These are phyloP conservation scores for Chrysolophus pictus DNA, from an alignment of 2,797 vertebrate genomes.

Conservation along the genomic window DNA sequence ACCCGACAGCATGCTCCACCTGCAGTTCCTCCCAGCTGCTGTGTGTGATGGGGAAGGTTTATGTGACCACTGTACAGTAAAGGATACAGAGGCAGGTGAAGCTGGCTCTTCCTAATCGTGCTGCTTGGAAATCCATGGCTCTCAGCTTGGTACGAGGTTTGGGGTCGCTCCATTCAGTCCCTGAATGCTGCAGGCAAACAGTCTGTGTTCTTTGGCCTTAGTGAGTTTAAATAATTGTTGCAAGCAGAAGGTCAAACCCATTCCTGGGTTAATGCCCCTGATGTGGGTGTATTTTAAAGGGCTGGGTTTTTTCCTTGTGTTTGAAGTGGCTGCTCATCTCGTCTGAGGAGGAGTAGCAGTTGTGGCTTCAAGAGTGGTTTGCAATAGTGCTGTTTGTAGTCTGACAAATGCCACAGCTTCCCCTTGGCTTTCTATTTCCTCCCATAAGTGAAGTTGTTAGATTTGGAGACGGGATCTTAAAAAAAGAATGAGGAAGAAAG, in stretches of 20 bases:
- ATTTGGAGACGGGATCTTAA: background rate
- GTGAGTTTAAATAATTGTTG: background rate
- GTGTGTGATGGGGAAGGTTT: background rate
- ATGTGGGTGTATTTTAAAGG: background rate
- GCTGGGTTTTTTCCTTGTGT: conserved; percentile 21
- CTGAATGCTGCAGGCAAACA: background rate
- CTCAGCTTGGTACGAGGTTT: background rate
- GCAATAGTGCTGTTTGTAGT: background rate
- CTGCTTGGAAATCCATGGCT: background rate
- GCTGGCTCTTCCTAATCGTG: background rate
- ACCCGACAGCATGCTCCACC: accelerated
- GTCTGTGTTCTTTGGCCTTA: background rate
- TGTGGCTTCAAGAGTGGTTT: background rate
- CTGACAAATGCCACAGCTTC: conserved; percentile 32
- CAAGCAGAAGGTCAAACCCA: conserved; percentile 1
- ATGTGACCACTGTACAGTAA: background rate
- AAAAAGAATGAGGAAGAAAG: background rate
- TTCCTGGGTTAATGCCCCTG: background rate
- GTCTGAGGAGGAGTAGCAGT: conserved; percentile 1
- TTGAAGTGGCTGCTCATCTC: conserved; percentile 38
- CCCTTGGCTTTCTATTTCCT: background rate
- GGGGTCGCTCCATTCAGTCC: background rate
- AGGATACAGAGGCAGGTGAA: background rate
- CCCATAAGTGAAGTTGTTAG: background rate
- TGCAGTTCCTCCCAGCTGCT: background rate